Conservation (phyloP, 2,888 invertebrate genomes). For the Conops quadrifasciatus region DNA sequence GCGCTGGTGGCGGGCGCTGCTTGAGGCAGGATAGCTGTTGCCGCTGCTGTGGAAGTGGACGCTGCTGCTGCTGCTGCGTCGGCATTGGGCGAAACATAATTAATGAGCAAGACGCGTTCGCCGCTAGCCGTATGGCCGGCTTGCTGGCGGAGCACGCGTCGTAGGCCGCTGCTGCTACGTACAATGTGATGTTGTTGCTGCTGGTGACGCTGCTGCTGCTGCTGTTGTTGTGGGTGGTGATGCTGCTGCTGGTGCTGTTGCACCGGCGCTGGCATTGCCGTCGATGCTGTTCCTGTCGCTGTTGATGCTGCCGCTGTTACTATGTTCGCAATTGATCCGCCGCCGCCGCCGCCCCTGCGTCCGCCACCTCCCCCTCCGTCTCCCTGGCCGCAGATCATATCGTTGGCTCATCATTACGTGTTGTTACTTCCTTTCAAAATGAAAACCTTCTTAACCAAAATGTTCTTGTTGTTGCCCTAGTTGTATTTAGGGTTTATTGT, state of each 20-base stretch:
- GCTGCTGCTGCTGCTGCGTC: constrained; percentile 42
- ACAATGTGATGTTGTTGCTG: constrained; percentile 41
- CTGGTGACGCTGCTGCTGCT: constrained; percentile 43
- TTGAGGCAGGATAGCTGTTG: constrained; percentile 23
- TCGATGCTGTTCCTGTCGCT: constrained; percentile 43
- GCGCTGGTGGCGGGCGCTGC: constrained; percentile 45
- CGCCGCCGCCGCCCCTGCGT: constrained; percentile 39
- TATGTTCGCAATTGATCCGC: constrained; percentile 40
- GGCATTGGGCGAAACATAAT: constrained; percentile 56
- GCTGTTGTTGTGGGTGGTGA: constrained; percentile 35
- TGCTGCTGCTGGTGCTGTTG: constrained; percentile 44
- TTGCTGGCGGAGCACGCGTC: constrained; percentile 58
- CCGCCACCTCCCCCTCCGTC: constrained; percentile 49
- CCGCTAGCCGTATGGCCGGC: constrained; percentile 59
- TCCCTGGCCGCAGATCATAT: constrained; percentile 63
- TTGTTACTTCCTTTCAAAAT: constrained; percentile 66
- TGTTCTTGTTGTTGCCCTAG: constrained; percentile 66
- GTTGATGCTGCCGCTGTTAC: constrained; percentile 41
- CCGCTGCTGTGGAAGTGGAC: constrained; percentile 43
- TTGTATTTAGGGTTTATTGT: constrained; percentile 29
- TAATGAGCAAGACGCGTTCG: constrained; percentile 57
- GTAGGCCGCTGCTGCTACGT: constrained; percentile 34
- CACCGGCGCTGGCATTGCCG: constrained; percentile 40
- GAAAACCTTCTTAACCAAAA: constrained; percentile 67
- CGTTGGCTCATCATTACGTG: constrained; percentile 66